Base-by-base conservation (phyloP, 2,113 vertebrate genomes). In the Prunella fulvescens region DNA sequence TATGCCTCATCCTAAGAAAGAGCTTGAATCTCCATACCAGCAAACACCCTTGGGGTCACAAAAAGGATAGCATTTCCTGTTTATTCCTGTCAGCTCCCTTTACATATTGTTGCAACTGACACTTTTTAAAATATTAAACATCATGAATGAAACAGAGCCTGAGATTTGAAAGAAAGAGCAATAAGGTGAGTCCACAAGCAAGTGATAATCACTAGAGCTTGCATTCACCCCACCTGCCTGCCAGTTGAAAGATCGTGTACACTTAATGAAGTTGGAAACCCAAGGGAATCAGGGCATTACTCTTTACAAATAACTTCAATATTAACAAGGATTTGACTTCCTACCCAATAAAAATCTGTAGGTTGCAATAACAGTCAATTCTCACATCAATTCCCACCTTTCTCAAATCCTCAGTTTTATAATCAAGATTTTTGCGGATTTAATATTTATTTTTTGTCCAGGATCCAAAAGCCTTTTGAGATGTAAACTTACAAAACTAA, bases 51-150 rank as follows among this genome's bases (percentile, higher is more conserved):
- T 18, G 12, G 39, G 53, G 86, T 93, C 95, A 88, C 37, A 7
- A 81, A 10, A 81, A 66, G 33, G 44, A 83, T 10, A 88, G 53
- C n/a, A 72, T 95, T 89, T 86, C 84, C 64, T 85, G 15, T 61
- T 84, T 80, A 88, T 77, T 66, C 19, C 19, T 81, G 31, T 86
- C 44, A 20, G 33, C 6, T 67, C 25, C 40, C 64, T 84, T 74
- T 50, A 81, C 33, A 44, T 84, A 90, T 45, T 82, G 60, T 74
- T 93, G 57, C 24, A 96, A 73, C 25, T 74, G 40, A 58, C 74
- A 80, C 65, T 94, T 94, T 87, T 86, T 86, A 94, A 97, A 97
- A 94, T 96, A 96, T 95, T 96, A 93, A 96, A 90, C 45, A 90
- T 60, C 45, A 81, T 73, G 51, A 81, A 97, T 96, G 42, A 96